Base-by-base conservation (phyloP, 2,113 vertebrate species). In the Solea senegalensis region DNA sequence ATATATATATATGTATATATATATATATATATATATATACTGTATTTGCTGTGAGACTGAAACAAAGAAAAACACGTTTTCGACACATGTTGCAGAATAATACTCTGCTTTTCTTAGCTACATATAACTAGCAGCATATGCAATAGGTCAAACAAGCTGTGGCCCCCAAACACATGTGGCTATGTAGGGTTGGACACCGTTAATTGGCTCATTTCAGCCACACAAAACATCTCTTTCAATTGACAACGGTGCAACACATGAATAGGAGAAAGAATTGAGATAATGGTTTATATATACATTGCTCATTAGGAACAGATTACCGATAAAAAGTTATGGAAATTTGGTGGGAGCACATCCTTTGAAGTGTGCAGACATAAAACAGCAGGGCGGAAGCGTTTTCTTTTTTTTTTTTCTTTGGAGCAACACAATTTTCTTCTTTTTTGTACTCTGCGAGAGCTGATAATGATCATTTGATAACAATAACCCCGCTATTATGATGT, bases 381-480 rank as follows among this genome's bases (percentile, higher is more conserved):
- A 74, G 66, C 13, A 70, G 39, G 74, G 73, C 44, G 71, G 46
- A 72, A 57, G 69, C 77, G 0, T 34, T 34, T 34, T 6, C 5
- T 34, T 87, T 87, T 85, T 34, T 2, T 6, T 34, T 34, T 87
- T 87, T 85, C 83, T 86, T 86, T 78, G 69, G 78, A 85, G 80
- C 46, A 50, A 71, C 45, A 50, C 50, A n/a, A 72, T 68, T 78
- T 71, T 72, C 12, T 68, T 40, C 53, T 60, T 51, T 56, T 26
- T 44, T 16, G 62, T 67, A 63, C 49, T 85, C 71, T 11, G 60
- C 16, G 72, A 82, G 55, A 79, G 74, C 72, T 79, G 76, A 82
- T 90, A 86, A 89, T 90, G 81, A 92, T 88, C 72, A 83, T 87
- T 79, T 82, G 84, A 86, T 88, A 86, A 90, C 80, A 84, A 89